These are phyloP conservation scores for Sepioteuthis lessoniana DNA, from an alignment of 2,888 invertebrate species.

Conservation along the genomic window DNA sequence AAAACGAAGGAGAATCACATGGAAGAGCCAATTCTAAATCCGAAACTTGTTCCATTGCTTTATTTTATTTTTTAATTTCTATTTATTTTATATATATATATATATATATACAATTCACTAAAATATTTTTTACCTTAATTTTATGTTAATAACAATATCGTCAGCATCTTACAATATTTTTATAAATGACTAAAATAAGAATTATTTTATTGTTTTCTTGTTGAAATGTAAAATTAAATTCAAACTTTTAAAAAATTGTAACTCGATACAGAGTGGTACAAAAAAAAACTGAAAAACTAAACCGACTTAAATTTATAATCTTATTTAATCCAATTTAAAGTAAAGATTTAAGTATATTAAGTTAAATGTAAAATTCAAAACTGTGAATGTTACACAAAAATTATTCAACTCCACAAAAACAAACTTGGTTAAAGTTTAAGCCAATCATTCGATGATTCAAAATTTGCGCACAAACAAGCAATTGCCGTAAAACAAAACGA, in stretches of 20 bases:
- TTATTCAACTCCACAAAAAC: no score
- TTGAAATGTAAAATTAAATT: no score
- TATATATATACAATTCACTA: not conserved
- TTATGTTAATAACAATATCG: not conserved
- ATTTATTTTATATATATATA: not conserved
- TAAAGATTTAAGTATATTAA: no score
- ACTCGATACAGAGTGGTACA: no score
- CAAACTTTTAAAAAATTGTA: no score
- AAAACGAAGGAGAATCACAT: constrained; percentile 46
- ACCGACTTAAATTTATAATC: no score
- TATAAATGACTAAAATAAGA: not conserved
- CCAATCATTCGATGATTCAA: not conserved
- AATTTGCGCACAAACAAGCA: not conserved
- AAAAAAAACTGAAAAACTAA: no score
- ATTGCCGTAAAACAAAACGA: not conserved
- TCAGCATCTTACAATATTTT: not conserved
- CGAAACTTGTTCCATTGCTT: constrained; percentile 53
- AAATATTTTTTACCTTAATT: not conserved
- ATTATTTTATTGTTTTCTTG: no score
- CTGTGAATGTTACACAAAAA: no score
- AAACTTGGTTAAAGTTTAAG: no score
- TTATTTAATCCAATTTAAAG: no score
- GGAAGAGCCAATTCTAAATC: constrained; percentile 53
- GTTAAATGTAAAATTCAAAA: no score
- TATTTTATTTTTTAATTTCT: not conserved